These are phyloP conservation scores for Hucho hucho DNA, from an alignment of 2,113 vertebrate genomes.

Conservation along the genomic window DNA sequence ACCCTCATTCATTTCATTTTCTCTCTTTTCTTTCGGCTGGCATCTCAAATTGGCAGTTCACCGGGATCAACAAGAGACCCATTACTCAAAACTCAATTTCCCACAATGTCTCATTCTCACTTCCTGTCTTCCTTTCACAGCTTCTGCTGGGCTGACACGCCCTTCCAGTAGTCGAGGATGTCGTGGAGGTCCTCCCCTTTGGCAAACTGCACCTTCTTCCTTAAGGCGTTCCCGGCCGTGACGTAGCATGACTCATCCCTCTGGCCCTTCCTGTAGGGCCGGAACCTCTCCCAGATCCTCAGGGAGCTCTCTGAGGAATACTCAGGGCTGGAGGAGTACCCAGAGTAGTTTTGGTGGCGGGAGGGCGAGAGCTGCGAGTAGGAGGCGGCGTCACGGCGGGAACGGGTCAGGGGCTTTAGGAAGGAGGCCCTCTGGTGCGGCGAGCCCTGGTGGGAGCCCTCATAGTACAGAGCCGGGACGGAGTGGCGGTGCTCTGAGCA, in stretches of 20 bases:
- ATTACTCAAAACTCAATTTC: conserved; percentile 32
- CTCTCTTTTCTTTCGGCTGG: conserved; percentile 15
- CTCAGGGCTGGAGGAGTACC: conserved; percentile 98
- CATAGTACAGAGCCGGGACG: conserved; percentile 81
- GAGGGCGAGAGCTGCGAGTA: conserved; percentile 94
- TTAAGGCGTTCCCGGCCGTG: conserved; percentile 94
- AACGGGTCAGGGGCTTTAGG: conserved; percentile 91
- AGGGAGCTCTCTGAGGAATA: conserved; percentile 97
- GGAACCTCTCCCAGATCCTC: conserved; percentile 98
- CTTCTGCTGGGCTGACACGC: conserved; percentile 98
- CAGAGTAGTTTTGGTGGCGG: conserved; percentile 90
- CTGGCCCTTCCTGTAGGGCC: conserved; percentile 95
- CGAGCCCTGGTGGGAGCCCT: conserved; percentile 83
- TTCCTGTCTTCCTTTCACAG: conserved; percentile 78
- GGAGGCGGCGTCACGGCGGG: conserved; percentile 92
- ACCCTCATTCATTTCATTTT: neutral
- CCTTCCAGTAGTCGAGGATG: conserved; percentile 99
- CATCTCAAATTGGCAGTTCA: conserved; percentile 26
- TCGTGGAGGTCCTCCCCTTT: conserved; percentile 99
- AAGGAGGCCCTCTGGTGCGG: conserved; percentile 92
- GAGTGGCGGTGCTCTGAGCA: conserved; percentile 99
- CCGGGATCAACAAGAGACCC: conserved; percentile 24
- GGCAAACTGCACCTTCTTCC: conserved; percentile 99
- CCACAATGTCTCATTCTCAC: conserved; percentile 32
- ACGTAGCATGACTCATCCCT: conserved; percentile 93